Base-by-base conservation (phyloP, 2,888 invertebrate species). In the Terebella lapidaria region DNA sequence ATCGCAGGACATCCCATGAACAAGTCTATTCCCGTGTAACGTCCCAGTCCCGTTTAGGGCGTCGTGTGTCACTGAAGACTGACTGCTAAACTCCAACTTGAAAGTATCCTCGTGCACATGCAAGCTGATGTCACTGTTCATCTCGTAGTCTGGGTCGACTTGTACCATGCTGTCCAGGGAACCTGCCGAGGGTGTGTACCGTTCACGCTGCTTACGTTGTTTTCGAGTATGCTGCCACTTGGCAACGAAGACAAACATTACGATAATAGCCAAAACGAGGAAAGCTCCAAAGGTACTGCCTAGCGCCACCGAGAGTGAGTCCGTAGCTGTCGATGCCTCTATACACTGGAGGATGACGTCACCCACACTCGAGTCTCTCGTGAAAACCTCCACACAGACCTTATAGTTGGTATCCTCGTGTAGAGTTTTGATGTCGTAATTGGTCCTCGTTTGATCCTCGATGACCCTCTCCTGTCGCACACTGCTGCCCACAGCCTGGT, bases 261-360 rank as follows among this genome's bases (percentile, higher is more conserved):
- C 67, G 25, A 68, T 67, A 58, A 68, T 62, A 27, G 65, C 68
- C n/a, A 68, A 58, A 15, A 64, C 65, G 54, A 68, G 59, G 58
- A 68, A 68, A 2, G 68, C 68, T n/a, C 68, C 68, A 29, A 68
- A 67, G 27, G 67, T 66, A 57, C 67, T 67, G 45, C 68, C 68
- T 3, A 68, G 60, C 18, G 68, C 68, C 35, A 68, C 67, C n/a
- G 62, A 56, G 42, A 68, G 58, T 15, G 68, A 68, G 57, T 67
- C 65, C 46, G 59, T 62, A 27, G 62, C 54, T 28, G 68, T 68
- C 18, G 65, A 58, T 2, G 62, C 65, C 27, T 59, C 49, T 24
- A 67, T 57, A 56, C 68, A 68, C 20, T 45, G 22, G 24, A 57
- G 52, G 54, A 35, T 42, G 35, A 58, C 54, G 22, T 18, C 25